Evolutionary conservation across 2,797 vertebrate species (phyloP).

Genomic region (Alfaro cultratus): DNA sequence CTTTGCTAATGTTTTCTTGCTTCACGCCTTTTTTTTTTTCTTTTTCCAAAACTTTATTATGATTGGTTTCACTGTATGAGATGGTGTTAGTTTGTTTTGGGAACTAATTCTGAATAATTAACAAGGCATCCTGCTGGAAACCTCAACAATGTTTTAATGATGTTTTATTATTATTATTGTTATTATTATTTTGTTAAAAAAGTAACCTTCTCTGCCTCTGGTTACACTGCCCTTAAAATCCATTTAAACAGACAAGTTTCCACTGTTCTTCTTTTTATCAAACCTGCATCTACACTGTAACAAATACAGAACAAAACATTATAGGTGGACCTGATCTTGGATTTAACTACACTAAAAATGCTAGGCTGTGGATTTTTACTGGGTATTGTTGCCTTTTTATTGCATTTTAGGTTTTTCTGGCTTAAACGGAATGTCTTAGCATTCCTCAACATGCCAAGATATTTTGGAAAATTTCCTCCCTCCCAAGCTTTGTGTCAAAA

Average conservation of each 20-base stretch:
- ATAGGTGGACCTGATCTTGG: no score
- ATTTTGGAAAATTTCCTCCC: no score
- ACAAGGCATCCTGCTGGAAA: background rate
- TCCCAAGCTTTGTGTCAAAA: no score
- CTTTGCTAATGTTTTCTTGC: slow-evolving; percentile 12
- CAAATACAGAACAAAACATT: background rate
- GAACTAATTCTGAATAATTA: background rate
- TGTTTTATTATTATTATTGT: background rate
- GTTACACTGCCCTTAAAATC: background rate
- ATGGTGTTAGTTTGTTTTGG: background rate
- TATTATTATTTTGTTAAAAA: background rate
- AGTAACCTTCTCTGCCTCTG: background rate
- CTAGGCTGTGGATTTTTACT: no score
- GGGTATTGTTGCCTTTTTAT: no score
- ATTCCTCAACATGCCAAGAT: no score
- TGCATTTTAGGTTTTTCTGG: no score
- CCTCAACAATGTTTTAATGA: background rate
- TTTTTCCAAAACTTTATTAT: slow-evolving; percentile 12
- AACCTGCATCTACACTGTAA: background rate
- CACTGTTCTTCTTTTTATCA: background rate
- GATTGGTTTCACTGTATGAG: background rate
- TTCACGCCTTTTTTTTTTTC: background rate
- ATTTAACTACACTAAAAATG: no score
- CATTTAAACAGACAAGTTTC: background rate
- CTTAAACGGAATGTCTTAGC: no score